Base-by-base conservation (phyloP, 1,140 invertebrate species). In the Lucilia cuprina region DNA sequence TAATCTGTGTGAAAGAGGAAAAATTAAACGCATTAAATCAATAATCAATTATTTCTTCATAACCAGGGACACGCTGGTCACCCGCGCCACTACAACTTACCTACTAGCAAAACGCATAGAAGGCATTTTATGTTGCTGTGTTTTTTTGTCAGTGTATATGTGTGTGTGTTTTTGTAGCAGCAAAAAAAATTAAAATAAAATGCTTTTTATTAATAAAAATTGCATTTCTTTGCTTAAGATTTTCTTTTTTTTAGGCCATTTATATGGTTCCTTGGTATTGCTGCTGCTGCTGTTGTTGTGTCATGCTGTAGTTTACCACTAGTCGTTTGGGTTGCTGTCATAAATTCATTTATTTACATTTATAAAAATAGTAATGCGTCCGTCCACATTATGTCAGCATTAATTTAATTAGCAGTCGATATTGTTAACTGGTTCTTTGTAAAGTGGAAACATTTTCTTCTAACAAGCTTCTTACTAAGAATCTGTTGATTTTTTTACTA, bases 1-100 rank as follows among this genome's bases (percentile, higher is more conserved):
- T 83, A 90, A 87, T 87, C 89, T 90, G 83, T 50, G 85, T 84
- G 13, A 19, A 65, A 65, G 9, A 3, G 21, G 41, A n/a, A 78
- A 35, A 84, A 55, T 17, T 49, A 30, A 12, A 55, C n/a, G n/a
- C n/a, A 9, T 49, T 50, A 82, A 55, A 55, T 82, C 21, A 55
- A 47, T 82, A 82, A 82, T 55, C 41, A 55, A 8, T 78, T 35
- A 14, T 47, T 78, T n/a, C 14, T n/a, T n/a, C n/a, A n/a, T n/a
- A n/a, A n/a, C n/a, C n/a, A n/a, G n/a, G n/a, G n/a, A n/a, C n/a
- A n/a, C n/a, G n/a, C n/a, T n/a, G n/a, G n/a, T n/a, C n/a, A n/a
- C n/a, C n/a, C n/a, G n/a, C n/a, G n/a, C n/a, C n/a, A n/a, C n/a
- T n/a, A n/a, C 14, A 17, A 84, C 83, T 41, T 74, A 84, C 83